Conservation (phyloP, 2,113 vertebrate genomes). For the Xenopus laevis region DNA sequence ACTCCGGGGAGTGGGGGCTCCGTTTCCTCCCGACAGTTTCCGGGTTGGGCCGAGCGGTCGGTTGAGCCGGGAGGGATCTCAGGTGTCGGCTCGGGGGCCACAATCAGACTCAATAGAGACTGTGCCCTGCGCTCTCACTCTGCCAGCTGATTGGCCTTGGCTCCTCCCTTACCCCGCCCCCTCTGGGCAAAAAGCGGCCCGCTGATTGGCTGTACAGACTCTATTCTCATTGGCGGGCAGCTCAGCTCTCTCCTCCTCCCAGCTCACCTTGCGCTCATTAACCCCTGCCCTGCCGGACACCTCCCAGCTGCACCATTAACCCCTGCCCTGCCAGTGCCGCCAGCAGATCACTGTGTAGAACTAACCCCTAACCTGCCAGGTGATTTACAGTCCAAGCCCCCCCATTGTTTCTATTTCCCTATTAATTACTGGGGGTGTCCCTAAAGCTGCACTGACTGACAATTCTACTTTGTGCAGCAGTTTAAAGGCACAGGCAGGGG, state of each 20-base stretch:
- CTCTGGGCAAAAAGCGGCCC: neutral
- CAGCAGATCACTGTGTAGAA: too few relatives aligned
- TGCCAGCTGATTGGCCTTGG: slow-evolving; percentile 32
- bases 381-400: too few relatives aligned
- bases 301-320: neutral
- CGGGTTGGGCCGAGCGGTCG: too few relatives aligned
- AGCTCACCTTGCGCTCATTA: slow-evolving; percentile 16
- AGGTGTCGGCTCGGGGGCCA: neutral
- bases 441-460: too few relatives aligned
- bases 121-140: slow-evolving; percentile 31
- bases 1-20: too few relatives aligned
- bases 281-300: neutral
- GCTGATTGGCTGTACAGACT: neutral
- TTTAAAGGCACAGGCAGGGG: too few relatives aligned
- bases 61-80: neutral
- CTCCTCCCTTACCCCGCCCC: slow-evolving; percentile 5
- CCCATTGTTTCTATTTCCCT: too few relatives aligned
- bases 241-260: slow-evolving; percentile 6
- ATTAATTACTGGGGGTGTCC: too few relatives aligned
- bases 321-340: neutral
- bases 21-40: too few relatives aligned
- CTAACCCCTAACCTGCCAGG: too few relatives aligned
- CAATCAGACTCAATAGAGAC: too few relatives aligned
- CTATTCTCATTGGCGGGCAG: slow-evolving; percentile 27
- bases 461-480: too few relatives aligned